These are phyloP conservation scores for Xyrauchen texanus DNA, from an alignment of 2,113 vertebrate species.

Conservation along the genomic window DNA sequence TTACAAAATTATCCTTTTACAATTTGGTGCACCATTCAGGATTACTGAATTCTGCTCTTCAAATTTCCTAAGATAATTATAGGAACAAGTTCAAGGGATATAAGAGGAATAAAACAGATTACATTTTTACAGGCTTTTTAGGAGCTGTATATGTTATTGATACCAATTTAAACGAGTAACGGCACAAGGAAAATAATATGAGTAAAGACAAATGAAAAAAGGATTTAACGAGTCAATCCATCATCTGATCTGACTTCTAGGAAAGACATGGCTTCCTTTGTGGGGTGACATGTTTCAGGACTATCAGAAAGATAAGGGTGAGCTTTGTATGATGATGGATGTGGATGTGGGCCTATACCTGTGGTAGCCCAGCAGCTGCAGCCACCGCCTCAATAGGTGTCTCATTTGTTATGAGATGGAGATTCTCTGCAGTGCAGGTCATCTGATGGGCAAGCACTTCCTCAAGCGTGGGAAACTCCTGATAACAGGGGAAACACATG, in stretches of 20 bases:
- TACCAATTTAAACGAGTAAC: slow-evolving; percentile 1
- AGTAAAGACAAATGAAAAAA: too few relatives aligned
- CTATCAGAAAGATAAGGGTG: slow-evolving; percentile 7
- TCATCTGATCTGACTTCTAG: too few relatives aligned
- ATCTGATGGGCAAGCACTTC: slow-evolving; percentile 88
- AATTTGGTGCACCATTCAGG: slow-evolving; percentile 44
- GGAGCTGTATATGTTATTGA: slow-evolving; percentile 41
- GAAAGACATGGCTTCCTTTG: too few relatives aligned
- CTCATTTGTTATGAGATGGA: slow-evolving; percentile 44
- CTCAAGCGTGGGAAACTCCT: slow-evolving; percentile 84
- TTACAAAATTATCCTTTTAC: slow-evolving; percentile 36
- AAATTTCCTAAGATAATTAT: slow-evolving; percentile 48
- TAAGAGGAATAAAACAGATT: slow-evolving; percentile 33
- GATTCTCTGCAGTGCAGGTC: slow-evolving; percentile 76
- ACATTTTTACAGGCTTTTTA: not conserved
- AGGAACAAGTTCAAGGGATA: slow-evolving; percentile 37
- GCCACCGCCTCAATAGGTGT: slow-evolving; percentile 37
- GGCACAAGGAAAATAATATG: too few relatives aligned
- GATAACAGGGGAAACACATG: slow-evolving; percentile 92
- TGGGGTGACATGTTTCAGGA: too few relatives aligned
- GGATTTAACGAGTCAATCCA: too few relatives aligned
- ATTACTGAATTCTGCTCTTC: slow-evolving; percentile 44
- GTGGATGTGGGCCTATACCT: slow-evolving; percentile 10
- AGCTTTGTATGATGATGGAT: not conserved
- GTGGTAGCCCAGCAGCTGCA: slow-evolving; percentile 28